Evolutionary conservation across 2,797 vertebrate genomes (phyloP).

Genomic region (Crocodylus rhombifer): DNA sequence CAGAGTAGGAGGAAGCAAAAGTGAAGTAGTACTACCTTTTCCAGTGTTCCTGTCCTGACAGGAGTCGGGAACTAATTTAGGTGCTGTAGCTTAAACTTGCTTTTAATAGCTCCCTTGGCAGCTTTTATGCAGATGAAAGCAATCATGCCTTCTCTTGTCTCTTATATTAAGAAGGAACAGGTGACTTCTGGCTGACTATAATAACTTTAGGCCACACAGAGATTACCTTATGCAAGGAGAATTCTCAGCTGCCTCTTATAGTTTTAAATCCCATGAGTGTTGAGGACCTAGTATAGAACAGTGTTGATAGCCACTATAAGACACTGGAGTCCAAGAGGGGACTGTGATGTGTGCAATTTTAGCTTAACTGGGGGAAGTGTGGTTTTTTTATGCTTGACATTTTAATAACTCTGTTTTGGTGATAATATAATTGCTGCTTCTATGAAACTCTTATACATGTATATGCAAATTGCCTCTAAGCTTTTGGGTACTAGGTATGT

Average conservation of each 20-base stretch:
- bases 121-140: no score
- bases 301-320: background rate
- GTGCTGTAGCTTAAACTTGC: no score
- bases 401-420: background rate
- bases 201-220: background rate
- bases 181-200: no score
- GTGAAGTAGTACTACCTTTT: no score
- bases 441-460: background rate
- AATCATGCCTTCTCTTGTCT: no score
- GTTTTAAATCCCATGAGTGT: background rate
- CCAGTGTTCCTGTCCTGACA: no score
- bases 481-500: background rate
- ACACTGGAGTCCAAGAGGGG: background rate
- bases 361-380: background rate
- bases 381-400: background rate
- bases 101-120: no score
- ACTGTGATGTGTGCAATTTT: background rate
- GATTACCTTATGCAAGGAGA: background rate
- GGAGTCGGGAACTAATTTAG: no score
- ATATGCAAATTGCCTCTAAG: background rate
- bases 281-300: background rate
- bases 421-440: background rate
- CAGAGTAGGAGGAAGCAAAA: no score
- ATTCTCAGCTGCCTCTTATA: background rate
- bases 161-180: no score